A percentile compares a stretch with the other conserved stretches of the same genome.
Conservation (phyloP, 2,113 vertebrate genomes). For the Clarias magur region DNA sequence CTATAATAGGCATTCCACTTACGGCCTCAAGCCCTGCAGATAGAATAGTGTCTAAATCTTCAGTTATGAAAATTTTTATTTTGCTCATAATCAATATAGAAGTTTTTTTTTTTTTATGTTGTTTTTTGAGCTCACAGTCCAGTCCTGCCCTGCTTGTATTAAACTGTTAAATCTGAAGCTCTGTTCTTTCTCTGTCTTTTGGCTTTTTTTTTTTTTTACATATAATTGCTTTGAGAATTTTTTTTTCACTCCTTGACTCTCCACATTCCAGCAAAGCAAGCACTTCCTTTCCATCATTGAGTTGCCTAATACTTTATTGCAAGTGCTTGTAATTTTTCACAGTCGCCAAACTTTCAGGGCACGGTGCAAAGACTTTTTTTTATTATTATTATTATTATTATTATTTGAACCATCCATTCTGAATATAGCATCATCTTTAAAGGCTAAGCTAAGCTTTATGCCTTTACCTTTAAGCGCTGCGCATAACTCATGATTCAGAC, state of each 20-base stretch:
- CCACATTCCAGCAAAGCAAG: not conserved
- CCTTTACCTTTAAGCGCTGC: not conserved
- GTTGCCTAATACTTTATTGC: not conserved
- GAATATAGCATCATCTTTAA: slow-evolving; percentile 19
- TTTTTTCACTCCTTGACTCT: not conserved
- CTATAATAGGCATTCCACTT: slow-evolving; percentile 10
- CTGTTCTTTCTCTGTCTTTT: not conserved
- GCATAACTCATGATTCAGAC: slow-evolving; percentile 21
- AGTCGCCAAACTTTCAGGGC: not conserved
- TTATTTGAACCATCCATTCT: slow-evolving; percentile 1
- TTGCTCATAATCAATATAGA: not conserved
- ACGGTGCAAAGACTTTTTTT: not conserved
- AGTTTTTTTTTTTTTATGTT: not conserved
- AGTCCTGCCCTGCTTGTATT: not conserved
- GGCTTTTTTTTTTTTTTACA: not conserved
- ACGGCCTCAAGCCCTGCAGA: not conserved
- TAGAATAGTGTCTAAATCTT: not conserved
- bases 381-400: not conserved
- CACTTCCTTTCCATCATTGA: not conserved
- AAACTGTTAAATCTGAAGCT: not conserved
- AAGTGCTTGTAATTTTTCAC: not conserved
- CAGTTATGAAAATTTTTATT: not conserved
- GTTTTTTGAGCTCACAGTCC: not conserved
- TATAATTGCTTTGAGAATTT: not conserved
- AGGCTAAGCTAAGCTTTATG: slow-evolving; percentile 9